Percentiles rank a stretch among this genome's conserved stretches.
Conservation (phyloP, 2,797 vertebrate species). For the Hypotaenidia philippensis region DNA sequence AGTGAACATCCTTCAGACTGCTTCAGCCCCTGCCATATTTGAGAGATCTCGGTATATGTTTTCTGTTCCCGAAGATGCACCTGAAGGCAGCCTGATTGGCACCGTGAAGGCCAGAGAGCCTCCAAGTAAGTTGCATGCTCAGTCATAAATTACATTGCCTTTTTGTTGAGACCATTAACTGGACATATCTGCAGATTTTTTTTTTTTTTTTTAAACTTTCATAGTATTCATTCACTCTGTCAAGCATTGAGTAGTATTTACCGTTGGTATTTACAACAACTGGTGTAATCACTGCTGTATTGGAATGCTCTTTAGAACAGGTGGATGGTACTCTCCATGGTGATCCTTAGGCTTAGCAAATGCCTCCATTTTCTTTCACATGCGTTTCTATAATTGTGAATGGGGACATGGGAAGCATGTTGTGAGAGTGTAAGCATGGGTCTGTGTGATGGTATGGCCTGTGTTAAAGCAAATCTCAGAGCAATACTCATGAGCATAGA, state of each 20-base stretch:
- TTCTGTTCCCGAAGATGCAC: conserved; percentile 85
- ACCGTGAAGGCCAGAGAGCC: conserved; percentile 84
- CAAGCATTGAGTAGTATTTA: neutral
- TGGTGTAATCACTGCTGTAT: neutral
- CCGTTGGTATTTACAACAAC: neutral
- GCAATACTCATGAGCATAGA: neutral
- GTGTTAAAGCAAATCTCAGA: neutral
- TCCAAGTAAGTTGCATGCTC: conserved; percentile 79
- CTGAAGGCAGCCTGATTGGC: conserved; percentile 84
- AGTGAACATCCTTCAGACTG: conserved; percentile 83
- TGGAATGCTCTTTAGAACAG: neutral
- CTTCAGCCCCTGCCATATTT: conserved; percentile 86
- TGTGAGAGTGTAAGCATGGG: neutral
- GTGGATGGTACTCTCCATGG: neutral
- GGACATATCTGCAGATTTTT: neutral
- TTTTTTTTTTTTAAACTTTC: neutral
- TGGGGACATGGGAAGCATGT: neutral
- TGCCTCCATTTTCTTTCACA: neutral
- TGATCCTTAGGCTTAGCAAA: neutral
- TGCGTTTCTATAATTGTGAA: neutral
- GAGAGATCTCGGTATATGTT: conserved; percentile 88
- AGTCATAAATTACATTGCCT: neutral
- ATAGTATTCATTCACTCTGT: neutral
- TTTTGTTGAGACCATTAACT: neutral
- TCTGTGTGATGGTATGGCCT: neutral